Base-by-base conservation (phyloP, 2,113 vertebrate species). In the Gobius niger region DNA sequence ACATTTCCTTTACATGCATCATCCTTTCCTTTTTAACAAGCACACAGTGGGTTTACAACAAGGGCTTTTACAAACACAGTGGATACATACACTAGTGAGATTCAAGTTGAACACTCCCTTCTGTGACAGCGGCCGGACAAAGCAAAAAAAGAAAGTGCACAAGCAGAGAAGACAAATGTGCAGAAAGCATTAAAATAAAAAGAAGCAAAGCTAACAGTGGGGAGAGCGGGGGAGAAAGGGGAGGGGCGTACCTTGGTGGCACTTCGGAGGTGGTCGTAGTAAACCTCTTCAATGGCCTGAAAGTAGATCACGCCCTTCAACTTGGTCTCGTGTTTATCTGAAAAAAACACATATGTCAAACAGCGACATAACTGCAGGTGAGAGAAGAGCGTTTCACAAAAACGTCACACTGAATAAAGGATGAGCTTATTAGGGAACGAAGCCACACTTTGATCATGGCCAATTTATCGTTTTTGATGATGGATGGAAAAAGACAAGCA, bases 281-380 rank as follows among this genome's bases (percentile, higher is more conserved):
- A 99, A 6, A 99, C 96, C 65, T 99, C 98, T 59, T 99, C 96
- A 0, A 99, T 98, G 9, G 98, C 98, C 91, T 99, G 98, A 91
- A 99, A 99, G 83, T 99, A 99, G 90, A 99, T 96, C 71, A 99
- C 95, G 0, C 98, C 98, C 84, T 99, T 99, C 87, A 99, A 91
- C 87, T 98, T 99, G 1, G 93, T 95, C 92, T 99, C 97, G 0
- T 97, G 95, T 83, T 99, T 99, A 81, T 99, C 98, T 99, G 46
- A 71, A 73, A 18, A 44, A 19, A 63, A 71, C 50, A 63, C 0
- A 34, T 69, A 49, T 60, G 67, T 86, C 44, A 78, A 44, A 53
- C 6, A 42, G 7, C 7, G 5, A 10, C 44, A 40, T 41, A 56
- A 56, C 47, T 69, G 42, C 12, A n/a, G 56, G 73, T 41, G 7